A percentile compares a stretch with the other conserved stretches of the same genome.
phyloP scores from a whole-genome alignment of 1,140 invertebrate species.

The Penaeus japonicus region DNA sequence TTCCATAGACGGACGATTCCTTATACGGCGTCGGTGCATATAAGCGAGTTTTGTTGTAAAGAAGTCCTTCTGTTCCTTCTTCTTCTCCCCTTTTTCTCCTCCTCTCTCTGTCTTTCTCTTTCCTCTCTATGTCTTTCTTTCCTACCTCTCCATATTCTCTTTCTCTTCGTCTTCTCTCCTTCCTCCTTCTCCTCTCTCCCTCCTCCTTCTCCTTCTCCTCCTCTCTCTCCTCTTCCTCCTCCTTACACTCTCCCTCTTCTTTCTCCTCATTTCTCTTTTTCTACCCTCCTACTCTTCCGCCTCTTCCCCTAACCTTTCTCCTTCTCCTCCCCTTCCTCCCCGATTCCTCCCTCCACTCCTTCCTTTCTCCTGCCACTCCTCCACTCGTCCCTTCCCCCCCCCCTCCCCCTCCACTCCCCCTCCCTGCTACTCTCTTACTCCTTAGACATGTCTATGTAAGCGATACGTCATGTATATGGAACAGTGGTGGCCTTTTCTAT shows the following conservation, averaged over 20 bases:
- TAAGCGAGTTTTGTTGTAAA: background rate
- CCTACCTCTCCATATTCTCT: background rate
- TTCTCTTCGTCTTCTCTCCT: background rate
- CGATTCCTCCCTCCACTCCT: too few relatives aligned
- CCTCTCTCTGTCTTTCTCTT: background rate
- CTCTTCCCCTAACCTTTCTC: slow-evolving; percentile 49
- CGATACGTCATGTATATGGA: too few relatives aligned
- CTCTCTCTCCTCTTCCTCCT: background rate
- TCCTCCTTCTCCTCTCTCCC: background rate
- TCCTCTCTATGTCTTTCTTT: background rate
- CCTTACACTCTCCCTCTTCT: background rate
- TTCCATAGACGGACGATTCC: too few relatives aligned
- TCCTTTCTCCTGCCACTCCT: too few relatives aligned
- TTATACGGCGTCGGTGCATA: too few relatives aligned
- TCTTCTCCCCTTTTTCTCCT: slow-evolving; percentile 14
- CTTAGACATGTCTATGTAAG: too few relatives aligned
- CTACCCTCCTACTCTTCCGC: background rate
- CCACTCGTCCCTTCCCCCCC: too few relatives aligned
- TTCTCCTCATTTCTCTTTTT: background rate
- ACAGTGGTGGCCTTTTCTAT: too few relatives aligned
- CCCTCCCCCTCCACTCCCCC: too few relatives aligned
- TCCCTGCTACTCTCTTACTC: too few relatives aligned
- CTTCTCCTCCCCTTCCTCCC: too few relatives aligned
- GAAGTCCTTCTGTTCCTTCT: slow-evolving; percentile 10
- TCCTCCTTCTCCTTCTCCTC: background rate